Evolutionary conservation across 1,140 invertebrate species (phyloP).

Genomic region (Macrosteles quadrilineatus): DNA sequence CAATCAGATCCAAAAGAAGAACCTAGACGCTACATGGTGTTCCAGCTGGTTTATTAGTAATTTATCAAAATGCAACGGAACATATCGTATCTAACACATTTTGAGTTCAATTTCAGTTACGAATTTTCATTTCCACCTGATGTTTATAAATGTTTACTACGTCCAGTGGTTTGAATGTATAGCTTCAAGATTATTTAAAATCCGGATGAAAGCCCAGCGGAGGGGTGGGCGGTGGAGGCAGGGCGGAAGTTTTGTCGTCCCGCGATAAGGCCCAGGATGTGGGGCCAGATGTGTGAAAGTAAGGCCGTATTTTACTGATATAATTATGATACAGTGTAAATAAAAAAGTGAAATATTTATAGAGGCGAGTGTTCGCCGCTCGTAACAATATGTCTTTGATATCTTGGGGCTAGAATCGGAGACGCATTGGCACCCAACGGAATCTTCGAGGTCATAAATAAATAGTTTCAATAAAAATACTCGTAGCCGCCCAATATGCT

Average conservation of each 20-base stretch:
- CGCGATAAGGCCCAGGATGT: conserved; percentile 14
- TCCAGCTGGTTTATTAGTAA: too few species aligned
- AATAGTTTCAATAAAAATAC: conserved; percentile 24
- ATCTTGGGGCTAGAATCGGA: conserved; percentile 11
- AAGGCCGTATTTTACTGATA: conserved; percentile 26
- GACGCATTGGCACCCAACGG: conserved; percentile 22
- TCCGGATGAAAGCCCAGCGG: too few species aligned
- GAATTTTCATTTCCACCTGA: too few species aligned
- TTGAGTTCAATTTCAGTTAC: too few species aligned
- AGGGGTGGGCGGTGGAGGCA: too few species aligned
- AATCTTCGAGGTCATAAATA: conserved; percentile 8
- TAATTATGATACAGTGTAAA: conserved; percentile 29
- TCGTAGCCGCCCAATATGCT: conserved; percentile 18
- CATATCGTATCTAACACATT: too few species aligned
- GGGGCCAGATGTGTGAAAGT: conserved; percentile 22
- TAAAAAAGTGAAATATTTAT: conserved; percentile 27
- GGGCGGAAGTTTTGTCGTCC: background rate
- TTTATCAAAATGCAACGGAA: too few species aligned
- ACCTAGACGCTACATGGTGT: too few species aligned
- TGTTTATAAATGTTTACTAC: too few species aligned
- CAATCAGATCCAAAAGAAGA: too few species aligned
- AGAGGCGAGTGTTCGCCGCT: conserved; percentile 1
- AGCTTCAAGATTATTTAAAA: too few species aligned
- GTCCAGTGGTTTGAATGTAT: too few species aligned
- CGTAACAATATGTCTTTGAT: conserved; percentile 26